phyloP scores from a whole-genome alignment of 2,797 vertebrate species.

The Tragopan temminckii region DNA sequence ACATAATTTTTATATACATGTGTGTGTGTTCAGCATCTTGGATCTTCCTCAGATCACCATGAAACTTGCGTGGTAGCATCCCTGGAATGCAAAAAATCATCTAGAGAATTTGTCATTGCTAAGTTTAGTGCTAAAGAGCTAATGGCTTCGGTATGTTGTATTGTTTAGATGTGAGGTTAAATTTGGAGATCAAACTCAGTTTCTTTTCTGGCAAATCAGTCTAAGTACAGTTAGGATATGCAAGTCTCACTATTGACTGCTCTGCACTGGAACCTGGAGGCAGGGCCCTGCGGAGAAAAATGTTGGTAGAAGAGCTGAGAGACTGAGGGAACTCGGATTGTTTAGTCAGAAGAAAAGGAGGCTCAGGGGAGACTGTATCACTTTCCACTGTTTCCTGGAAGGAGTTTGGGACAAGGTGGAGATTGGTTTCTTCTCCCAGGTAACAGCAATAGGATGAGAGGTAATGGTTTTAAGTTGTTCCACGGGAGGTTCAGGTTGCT shows the following conservation, averaged over 20 bases:
- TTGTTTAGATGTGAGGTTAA: slow-evolving; percentile 13
- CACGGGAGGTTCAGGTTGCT: too few species aligned
- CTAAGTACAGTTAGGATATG: not conserved
- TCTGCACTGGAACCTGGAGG: not conserved
- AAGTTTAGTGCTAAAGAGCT: slow-evolving; percentile 63
- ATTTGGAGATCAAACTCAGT: not conserved
- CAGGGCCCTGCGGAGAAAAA: not conserved
- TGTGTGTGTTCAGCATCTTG: slow-evolving; percentile 46
- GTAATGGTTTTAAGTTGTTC: too few species aligned
- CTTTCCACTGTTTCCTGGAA: too few species aligned
- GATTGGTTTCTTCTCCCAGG: too few species aligned
- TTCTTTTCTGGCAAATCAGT: not conserved
- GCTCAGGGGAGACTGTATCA: too few species aligned
- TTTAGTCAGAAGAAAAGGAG: too few species aligned
- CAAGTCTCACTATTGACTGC: slow-evolving; percentile 1
- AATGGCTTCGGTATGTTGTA: slow-evolving; percentile 45
- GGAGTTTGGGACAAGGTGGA: too few species aligned
- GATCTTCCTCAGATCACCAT: slow-evolving; percentile 39
- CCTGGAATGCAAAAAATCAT: slow-evolving; percentile 74
- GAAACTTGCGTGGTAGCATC: slow-evolving; percentile 58
- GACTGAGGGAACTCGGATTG: too few species aligned
- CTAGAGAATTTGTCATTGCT: slow-evolving; percentile 60
- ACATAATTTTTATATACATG: not conserved
- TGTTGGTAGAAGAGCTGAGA: too few species aligned
- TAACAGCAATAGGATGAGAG: too few species aligned